Base-by-base conservation (phyloP, 2,888 invertebrate genomes). In the Linnaemya vulpina region DNA sequence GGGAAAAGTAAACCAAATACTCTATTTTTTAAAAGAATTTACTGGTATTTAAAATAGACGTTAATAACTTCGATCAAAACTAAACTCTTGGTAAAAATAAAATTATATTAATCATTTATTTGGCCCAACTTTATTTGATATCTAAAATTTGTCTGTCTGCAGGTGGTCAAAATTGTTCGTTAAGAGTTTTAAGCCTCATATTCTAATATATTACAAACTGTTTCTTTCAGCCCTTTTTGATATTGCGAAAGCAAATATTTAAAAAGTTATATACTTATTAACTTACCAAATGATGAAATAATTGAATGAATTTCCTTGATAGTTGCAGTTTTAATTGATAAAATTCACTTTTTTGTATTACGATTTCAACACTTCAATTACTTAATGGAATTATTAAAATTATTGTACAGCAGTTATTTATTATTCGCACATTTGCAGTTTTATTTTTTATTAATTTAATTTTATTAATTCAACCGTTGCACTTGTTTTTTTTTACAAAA, bases 401-500 rank as follows among this genome's bases (percentile, higher is more conserved):
- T 65, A 13, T 49, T 35, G 1, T 15, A 35, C 3, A 35, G 15
- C 4, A n/a, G 30, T n/a, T 73, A 40, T 51, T 55, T 60, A 35
- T 63, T 53, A 40, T 70, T 51, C 17, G n/a, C 20, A 67, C 65
- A 65, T 46, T 25, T 38, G 46, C 30, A 25, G 5, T 58, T 51
- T 46, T 51, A 49, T 49, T 62, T 53, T 46, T 22, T 38, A 13
- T 60, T 74, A 15, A 35, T 25, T 81, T 62, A 53, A 22, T 20
- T 58, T 74, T 40, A 40, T 65, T 30, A 17, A 46, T 55, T 71
- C 20, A 63, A 82, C 63, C 76, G 51, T 76, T 71, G 76, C 76
- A 76, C 63, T 82, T 82, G 49, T 71, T 81, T 43, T 58, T 53
- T 51, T 51, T 70, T 70, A 51, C 60, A 35, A 79, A 30, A 70